Percentiles rank a stretch among this genome's conserved stretches.
These are phyloP conservation scores for Notospermus geniculatus DNA, from an alignment of 1,140 invertebrate genomes.

Conservation along the genomic window DNA sequence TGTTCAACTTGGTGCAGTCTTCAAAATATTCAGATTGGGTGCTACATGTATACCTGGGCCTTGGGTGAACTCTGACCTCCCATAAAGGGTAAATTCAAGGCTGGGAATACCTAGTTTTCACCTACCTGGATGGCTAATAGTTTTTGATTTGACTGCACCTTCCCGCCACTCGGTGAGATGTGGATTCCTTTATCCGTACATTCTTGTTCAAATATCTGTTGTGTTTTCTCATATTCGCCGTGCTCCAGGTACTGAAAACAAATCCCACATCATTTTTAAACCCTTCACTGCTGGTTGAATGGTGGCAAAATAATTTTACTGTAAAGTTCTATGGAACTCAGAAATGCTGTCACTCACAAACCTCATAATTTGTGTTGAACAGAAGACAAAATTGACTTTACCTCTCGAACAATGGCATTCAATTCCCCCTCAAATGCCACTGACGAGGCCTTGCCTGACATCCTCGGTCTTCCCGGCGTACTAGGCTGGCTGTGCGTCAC, in stretches of 20 bases:
- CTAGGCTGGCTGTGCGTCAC: too few species aligned
- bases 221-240: conserved; percentile 46
- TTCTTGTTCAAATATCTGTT: conserved; percentile 49
- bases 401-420: conserved; percentile 56
- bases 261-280: too few species aligned
- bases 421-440: conserved; percentile 55
- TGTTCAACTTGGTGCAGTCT: too few species aligned
- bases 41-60: too few species aligned
- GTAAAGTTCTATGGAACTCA: too few species aligned
- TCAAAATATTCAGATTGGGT: too few species aligned
- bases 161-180: conserved; percentile 27
- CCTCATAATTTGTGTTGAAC: background rate
- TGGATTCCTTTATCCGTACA: conserved; percentile 50
- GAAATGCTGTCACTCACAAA: background rate
- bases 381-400: too few species aligned
- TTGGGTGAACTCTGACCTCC: too few species aligned
- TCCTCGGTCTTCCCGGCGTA: conserved; percentile 13
- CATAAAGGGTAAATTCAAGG: too few species aligned
- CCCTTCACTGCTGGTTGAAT: too few species aligned
- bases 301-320: too few species aligned
- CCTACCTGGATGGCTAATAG: conserved; percentile 28
- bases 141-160: conserved; percentile 24
- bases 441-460: conserved; percentile 48
- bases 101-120: too few species aligned
- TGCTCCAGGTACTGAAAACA: conserved; percentile 52